Base-by-base conservation (phyloP, 1,140 invertebrate genomes). In the Drosophila arizonae region DNA sequence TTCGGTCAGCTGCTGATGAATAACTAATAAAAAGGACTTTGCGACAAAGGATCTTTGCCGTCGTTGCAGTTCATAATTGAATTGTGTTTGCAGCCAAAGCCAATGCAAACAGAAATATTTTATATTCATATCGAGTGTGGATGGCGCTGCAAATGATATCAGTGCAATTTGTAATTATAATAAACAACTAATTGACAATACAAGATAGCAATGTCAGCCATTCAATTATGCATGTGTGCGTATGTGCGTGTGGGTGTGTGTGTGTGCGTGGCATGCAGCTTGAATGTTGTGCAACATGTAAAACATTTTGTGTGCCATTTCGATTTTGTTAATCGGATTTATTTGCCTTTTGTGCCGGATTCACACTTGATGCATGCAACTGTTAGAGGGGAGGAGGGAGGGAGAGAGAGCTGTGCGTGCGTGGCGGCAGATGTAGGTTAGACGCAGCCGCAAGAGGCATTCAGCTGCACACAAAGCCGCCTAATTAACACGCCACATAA, bases 321-420 rank as follows among this genome's bases (percentile, higher is more conserved):
- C 57, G 71, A 17, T 51, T 67, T 65, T 54, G 64, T 70, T 88
- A 88, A 88, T 84, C 85, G 73, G 85, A 88, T 88, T 88, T 88
- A 75, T 68, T 74, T 80, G 57, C 48, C 24, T 54, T 72, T 75
- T 79, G 79, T 79, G 79, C 76, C 15, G 6, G 17, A 17, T 46
- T 46, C 43, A 43, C 50, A 88, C 79, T 79, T 80, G 87, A 71
- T 79, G 84, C 76, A 86, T 77, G 61, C 55, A 52, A 80, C 70
- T 78, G 11, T 39, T 39, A 39, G 36, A 13, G 10, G 3, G 36
- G 11, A 9, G 11, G 36, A 13, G 36, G 11, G 36, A 39, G 10
- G 13, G 36, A 26, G 15, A 36, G 10, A 21, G 43, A 11, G n/a
- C 3, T 33, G 58, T 43, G 21, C 11, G 21, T 65, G 39, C 17